These are phyloP conservation scores for Eurytoma adleriae DNA, from an alignment of 2,888 invertebrate species.

Conservation along the genomic window DNA sequence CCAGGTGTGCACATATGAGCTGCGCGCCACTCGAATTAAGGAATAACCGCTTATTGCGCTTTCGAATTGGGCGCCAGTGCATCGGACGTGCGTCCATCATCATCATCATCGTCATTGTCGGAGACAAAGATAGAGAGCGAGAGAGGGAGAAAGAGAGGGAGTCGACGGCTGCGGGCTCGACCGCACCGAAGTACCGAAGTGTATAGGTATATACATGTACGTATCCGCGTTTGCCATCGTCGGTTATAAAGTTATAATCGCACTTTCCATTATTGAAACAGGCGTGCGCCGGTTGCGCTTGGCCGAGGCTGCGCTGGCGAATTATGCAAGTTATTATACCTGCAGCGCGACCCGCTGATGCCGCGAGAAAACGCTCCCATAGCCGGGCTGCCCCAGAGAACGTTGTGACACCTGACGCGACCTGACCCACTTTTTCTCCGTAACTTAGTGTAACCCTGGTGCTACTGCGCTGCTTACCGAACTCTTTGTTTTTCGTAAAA, in stretches of 20 bases:
- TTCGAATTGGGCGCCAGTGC: not conserved
- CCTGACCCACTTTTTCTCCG: slow-evolving; percentile 68
- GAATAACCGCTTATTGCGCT: not conserved
- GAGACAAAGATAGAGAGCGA: not conserved
- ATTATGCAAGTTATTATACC: slow-evolving; percentile 66
- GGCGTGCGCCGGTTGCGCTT: not conserved
- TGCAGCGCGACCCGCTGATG: slow-evolving; percentile 17
- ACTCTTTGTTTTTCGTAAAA: too few relatives aligned
- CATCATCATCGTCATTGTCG: not conserved
- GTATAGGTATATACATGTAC: not conserved
- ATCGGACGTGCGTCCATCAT: not conserved
- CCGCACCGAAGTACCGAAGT: not conserved
- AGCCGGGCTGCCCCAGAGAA: slow-evolving; percentile 61
- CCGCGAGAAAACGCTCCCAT: slow-evolving; percentile 66
- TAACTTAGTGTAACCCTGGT: too few relatives aligned
- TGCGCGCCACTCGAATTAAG: not conserved
- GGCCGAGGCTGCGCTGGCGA: slow-evolving; percentile 59
- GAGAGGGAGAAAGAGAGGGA: not conserved
- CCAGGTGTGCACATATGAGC: not conserved
- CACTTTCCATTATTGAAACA: slow-evolving; percentile 21
- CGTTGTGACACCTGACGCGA: slow-evolving; percentile 67
- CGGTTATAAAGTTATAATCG: not conserved
- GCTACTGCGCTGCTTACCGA: too few relatives aligned
- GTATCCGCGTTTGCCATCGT: not conserved
- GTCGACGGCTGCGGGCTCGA: not conserved